Conservation (phyloP, 2,888 invertebrate genomes). For the Dorcus hopei region DNA sequence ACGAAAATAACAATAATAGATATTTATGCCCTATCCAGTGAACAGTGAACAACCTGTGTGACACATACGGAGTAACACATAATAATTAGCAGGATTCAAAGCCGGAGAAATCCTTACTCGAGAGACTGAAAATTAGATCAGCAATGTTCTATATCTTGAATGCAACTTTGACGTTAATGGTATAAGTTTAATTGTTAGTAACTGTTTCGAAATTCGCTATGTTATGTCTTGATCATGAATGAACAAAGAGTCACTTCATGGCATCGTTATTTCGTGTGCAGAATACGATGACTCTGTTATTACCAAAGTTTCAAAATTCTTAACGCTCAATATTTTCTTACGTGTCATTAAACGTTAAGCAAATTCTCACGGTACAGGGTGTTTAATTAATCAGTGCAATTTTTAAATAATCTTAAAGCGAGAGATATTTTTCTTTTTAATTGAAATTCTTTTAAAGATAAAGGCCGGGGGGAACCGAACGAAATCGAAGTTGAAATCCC, state of each 20-base stretch:
- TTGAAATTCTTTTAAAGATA: no score
- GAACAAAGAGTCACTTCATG: constrained; percentile 14
- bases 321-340: no score
- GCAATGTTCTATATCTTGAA: constrained; percentile 20
- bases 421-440: no score
- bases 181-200: constrained; percentile 31
- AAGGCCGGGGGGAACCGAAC: no score
- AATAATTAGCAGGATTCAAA: constrained; percentile 25
- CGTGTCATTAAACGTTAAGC: no score
- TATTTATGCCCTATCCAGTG: no score
- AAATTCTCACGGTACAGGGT: no score
- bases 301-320: no score
- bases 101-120: constrained; percentile 17
- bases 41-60: constrained; percentile 8
- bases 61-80: constrained; percentile 2
- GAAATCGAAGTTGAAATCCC: constrained; percentile 1
- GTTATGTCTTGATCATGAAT: constrained; percentile 19
- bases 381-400: no score
- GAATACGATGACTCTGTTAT: no score
- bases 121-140: constrained; percentile 25
- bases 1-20: no score
- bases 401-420: no score
- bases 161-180: constrained; percentile 31
- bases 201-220: constrained; percentile 21
- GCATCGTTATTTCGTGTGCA: constrained; percentile 5